These are phyloP conservation scores for Lepus oiostolus DNA, from an alignment of 2,797 vertebrate species.

Conservation along the genomic window DNA sequence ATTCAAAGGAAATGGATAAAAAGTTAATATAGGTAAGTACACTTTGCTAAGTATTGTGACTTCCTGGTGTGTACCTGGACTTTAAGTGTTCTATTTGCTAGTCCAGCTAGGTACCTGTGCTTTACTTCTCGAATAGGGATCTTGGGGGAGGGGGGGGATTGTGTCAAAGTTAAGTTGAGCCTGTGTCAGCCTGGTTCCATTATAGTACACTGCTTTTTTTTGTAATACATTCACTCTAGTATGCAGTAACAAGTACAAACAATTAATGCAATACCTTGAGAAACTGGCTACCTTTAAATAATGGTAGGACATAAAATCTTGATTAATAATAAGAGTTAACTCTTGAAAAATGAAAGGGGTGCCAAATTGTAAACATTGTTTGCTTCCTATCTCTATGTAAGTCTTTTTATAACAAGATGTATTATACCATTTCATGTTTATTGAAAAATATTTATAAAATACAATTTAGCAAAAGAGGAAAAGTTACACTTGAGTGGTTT, in stretches of 20 bases:
- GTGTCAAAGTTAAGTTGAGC: conserved; percentile 38
- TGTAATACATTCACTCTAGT: conserved; percentile 19
- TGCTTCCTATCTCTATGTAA: conserved; percentile 42
- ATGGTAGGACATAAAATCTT: conserved; percentile 9
- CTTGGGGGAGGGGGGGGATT: conserved; percentile 1
- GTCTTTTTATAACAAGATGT: conserved; percentile 36
- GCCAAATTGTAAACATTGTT: conserved; percentile 54
- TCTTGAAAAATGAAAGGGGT: conserved; percentile 47
- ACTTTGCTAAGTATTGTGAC: conserved; percentile 21
- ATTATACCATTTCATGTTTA: conserved; percentile 54
- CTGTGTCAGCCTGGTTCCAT: neutral
- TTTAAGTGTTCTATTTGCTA: conserved; percentile 50
- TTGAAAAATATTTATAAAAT: conserved; percentile 33
- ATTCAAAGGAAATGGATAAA: conserved; percentile 39
- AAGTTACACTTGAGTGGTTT: conserved; percentile 31
- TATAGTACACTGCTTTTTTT: conserved; percentile 16
- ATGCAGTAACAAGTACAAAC: neutral
- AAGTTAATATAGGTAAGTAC: neutral
- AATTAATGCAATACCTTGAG: conserved; percentile 57
- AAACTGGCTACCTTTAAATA: conserved; percentile 32
- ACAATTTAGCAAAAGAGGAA: conserved; percentile 36
- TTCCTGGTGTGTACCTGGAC: conserved; percentile 34
- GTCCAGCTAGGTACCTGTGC: conserved; percentile 17
- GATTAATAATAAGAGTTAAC: conserved; percentile 55
- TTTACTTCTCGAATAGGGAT: conserved; percentile 52